A percentile compares a stretch with the other conserved stretches of the same genome.
phyloP scores from a whole-genome alignment of 2,797 vertebrate species.

The Zalophus californianus region DNA sequence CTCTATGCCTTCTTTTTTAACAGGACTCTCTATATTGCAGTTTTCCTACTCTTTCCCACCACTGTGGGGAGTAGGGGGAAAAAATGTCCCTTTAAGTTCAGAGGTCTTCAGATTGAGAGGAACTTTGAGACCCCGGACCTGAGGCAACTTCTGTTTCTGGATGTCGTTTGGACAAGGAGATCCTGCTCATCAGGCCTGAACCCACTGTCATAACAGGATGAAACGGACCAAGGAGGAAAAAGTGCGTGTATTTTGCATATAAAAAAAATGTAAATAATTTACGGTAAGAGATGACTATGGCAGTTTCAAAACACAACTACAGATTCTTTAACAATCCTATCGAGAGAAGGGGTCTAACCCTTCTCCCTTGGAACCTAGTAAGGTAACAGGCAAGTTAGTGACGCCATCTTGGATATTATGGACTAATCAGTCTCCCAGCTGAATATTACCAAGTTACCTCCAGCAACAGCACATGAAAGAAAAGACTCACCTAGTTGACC shows the following conservation, averaged over 20 bases:
- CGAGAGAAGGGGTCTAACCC: not conserved
- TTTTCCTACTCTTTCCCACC: not conserved
- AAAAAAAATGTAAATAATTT: constrained; percentile 36
- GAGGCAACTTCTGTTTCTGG: not conserved
- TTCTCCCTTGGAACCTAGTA: not conserved
- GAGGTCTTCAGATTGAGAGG: not conserved
- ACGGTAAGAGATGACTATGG: not conserved
- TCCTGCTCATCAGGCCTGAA: not conserved
- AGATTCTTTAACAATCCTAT: not conserved
- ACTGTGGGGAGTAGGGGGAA: not conserved
- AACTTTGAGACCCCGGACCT: not conserved
- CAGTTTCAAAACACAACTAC: not conserved
- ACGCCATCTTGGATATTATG: not conserved
- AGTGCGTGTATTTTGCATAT: not conserved
- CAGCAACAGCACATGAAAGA: not conserved
- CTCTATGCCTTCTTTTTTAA: not conserved
- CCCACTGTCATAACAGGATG: not conserved
- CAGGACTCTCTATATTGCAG: not conserved
- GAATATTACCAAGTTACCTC: not conserved
- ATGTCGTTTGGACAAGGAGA: not conserved
- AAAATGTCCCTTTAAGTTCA: not conserved
- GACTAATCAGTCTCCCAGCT: not conserved
- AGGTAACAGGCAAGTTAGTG: not conserved
- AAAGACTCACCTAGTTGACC: not conserved
- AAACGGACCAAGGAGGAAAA: not conserved